A percentile compares a stretch with the other conserved stretches of the same genome.
phyloP scores from a whole-genome alignment of 2,888 invertebrate genomes.

The Tipula vernalis region DNA sequence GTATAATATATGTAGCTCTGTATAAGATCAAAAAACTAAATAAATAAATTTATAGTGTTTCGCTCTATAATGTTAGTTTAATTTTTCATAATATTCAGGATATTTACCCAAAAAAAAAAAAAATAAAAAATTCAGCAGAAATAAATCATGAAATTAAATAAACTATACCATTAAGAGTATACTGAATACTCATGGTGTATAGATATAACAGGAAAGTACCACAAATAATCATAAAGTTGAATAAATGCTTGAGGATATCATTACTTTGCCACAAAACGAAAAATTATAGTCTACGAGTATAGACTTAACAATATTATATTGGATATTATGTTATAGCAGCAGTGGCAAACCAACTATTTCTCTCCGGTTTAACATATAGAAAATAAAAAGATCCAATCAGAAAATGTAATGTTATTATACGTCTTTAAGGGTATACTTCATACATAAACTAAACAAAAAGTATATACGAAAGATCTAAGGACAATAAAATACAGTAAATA shows the following conservation, averaged over 20 bases:
- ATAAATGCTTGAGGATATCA: constrained; percentile 4
- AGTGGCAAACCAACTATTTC: neutral
- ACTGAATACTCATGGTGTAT: neutral
- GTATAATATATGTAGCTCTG: neutral
- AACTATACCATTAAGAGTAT: neutral
- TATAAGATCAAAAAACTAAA: neutral
- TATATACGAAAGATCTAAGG: neutral
- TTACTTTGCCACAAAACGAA: neutral
- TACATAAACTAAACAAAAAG: neutral
- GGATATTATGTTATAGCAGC: neutral
- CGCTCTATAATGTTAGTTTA: neutral
- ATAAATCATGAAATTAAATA: neutral
- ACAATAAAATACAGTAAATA: neutral
- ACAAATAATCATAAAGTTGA: neutral
- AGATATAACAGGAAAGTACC: neutral
- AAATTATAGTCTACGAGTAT: neutral
- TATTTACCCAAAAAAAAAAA: neutral
- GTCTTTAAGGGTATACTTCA: neutral
- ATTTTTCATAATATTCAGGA: neutral
- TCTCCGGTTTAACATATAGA: neutral
- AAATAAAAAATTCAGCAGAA: neutral
- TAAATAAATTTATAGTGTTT: neutral
- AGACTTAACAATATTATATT: neutral
- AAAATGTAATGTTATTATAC: neutral
- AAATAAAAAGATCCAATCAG: neutral